phyloP scores from a whole-genome alignment of 2,797 vertebrate genomes.

The Xenentodon cancila region DNA sequence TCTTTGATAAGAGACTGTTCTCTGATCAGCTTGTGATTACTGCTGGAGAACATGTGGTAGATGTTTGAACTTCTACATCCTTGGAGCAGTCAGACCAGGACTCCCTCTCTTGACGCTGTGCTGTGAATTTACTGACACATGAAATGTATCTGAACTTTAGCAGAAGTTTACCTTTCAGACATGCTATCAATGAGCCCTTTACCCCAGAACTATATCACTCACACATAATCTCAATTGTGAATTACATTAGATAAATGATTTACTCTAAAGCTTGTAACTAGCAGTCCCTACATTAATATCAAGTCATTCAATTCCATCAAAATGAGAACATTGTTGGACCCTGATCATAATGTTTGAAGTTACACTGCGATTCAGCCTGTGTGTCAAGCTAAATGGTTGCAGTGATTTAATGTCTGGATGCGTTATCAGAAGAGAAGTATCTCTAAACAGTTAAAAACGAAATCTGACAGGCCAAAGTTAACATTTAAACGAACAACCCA shows the following conservation, averaged over 20 bases:
- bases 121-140: conserved; percentile 72
- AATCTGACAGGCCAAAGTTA: too few species aligned
- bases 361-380: conserved; percentile 20
- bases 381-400: not conserved
- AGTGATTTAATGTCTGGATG: too few species aligned
- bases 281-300: conserved; percentile 24
- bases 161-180: conserved; percentile 54
- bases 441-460: too few species aligned
- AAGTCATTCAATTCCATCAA: conserved; percentile 19
- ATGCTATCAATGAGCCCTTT: conserved; percentile 70
- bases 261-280: conserved; percentile 15
- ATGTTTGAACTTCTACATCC: conserved; percentile 55
- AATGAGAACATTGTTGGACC: not conserved
- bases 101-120: conserved; percentile 49
- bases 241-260: conserved; percentile 18
- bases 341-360: conserved; percentile 15
- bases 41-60: conserved; percentile 59
- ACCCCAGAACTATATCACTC: conserved; percentile 20
- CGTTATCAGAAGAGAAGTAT: too few species aligned
- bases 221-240: conserved; percentile 10
- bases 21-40: conserved; percentile 54
- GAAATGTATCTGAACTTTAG: conserved; percentile 74
- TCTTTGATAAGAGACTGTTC: conserved; percentile 57
- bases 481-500: too few species aligned
- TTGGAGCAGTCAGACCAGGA: conserved; percentile 42